A percentile compares a stretch with the other conserved stretches of the same genome.
Conservation (phyloP, 2,888 invertebrate species). For the Chironomus tentans region DNA sequence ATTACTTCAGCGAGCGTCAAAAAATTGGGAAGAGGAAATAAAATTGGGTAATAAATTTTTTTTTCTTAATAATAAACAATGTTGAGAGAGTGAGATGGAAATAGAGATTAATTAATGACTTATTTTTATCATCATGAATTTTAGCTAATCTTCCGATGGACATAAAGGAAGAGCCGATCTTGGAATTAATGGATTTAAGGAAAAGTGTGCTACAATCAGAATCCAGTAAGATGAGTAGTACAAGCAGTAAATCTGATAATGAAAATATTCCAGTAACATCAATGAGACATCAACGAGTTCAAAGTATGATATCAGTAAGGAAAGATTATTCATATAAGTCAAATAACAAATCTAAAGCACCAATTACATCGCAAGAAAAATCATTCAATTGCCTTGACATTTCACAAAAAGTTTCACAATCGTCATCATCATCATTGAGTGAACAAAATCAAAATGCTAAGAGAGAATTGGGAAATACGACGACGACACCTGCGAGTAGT, state of each 20-base stretch:
- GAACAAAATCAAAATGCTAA: neutral
- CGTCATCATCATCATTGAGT: neutral
- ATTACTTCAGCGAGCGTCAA: constrained; percentile 7
- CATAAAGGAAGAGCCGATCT: neutral
- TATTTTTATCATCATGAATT: neutral
- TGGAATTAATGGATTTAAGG: neutral
- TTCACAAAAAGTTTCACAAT: neutral
- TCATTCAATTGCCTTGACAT: neutral
- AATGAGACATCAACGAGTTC: neutral
- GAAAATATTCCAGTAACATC: neutral
- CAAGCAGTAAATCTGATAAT: neutral
- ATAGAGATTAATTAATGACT: neutral
- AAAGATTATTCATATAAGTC: constrained; percentile 16
- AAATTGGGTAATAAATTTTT: constrained; percentile 4
- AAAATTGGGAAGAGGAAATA: constrained; percentile 14
- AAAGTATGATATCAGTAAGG: constrained; percentile 14
- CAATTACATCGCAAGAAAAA: neutral
- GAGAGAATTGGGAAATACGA: neutral
- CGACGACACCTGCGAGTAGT: neutral
- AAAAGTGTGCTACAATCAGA: neutral
- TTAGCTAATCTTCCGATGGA: neutral
- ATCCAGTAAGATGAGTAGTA: neutral
- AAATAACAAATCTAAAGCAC: neutral
- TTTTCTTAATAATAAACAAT: neutral
- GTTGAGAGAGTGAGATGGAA: neutral